Evolutionary conservation across 2,888 invertebrate genomes (phyloP), one percentile per base, ranked within the genome.

Genomic region (Coelogynopora nodosa): DNA sequence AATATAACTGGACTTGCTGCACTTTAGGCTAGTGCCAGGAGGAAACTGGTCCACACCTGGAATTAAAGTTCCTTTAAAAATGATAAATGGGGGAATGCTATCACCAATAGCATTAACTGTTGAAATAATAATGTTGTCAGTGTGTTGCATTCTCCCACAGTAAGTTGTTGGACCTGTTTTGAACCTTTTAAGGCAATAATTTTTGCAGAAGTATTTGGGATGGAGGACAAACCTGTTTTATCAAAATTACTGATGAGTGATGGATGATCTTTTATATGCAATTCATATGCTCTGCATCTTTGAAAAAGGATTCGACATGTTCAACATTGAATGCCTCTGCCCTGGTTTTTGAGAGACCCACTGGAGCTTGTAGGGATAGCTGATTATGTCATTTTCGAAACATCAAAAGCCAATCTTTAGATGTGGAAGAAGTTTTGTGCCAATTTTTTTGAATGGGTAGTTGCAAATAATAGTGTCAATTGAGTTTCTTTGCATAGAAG

Each of bases 1-100:
- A 5, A 82, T 82, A 31, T 82, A 82, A 23, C 18, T 29, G 23
- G 82, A 82, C 31, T 82, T 82, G 29, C 82, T 82, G 31, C 82
- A 30, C 13, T 30, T 31, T 5, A 82, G 1, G 2, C 5, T 31
- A 2, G 30, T 82, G 2, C 31, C 82, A 27, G 2, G 2, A 5
- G 82, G 82, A 82, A 82, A 82, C 30, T 82, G 2, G 27, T 13
- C 18, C 5, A 30, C 82, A 18, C 2, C 27, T 27, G 82, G 82
- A 82, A 31, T 18, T 2, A 23, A 5, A 2, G 29, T 5, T 82
- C 82, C 82, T 82, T 82, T 82, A 23, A 82, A 82, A 2, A 82
- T 82, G 2, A 82, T 80, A 80, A 80, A 80, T 5, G 81, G 81
- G 23, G 29, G 10, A 80, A 80, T 80, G 5, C 5, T 23, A 23